Conservation (phyloP, 1,140 invertebrate genomes). For the Pogonomyrmex californicus region DNA sequence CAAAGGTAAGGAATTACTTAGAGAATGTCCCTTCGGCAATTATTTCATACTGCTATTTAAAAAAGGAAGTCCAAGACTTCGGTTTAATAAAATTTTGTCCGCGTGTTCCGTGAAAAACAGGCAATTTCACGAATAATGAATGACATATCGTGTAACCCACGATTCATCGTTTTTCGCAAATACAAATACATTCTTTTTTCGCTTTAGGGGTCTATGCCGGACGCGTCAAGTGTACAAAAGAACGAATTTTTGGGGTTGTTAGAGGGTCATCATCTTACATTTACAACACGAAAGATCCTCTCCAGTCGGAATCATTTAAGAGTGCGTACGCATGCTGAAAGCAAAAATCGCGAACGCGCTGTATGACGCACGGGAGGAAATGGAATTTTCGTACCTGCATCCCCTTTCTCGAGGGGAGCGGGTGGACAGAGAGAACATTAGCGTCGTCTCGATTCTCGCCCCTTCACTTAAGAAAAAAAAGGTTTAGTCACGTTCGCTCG, state of each 20-base stretch:
- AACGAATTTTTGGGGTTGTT: background rate
- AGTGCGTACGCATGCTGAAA: conserved; percentile 72
- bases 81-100: background rate
- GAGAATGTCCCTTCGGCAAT: conserved; percentile 50
- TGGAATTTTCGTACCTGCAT: conserved; percentile 82
- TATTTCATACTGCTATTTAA: conserved; percentile 29
- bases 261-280: conserved; percentile 62
- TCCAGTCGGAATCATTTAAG: conserved; percentile 70
- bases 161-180: background rate
- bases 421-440: conserved; percentile 66
- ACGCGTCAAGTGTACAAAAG: conserved; percentile 2
- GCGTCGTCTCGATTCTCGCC: conserved; percentile 78
- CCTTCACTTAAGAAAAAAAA: conserved; percentile 68
- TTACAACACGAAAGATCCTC: conserved; percentile 8
- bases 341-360: conserved; percentile 75
- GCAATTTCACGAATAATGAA: background rate
- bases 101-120: background rate
- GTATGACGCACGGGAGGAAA: conserved; percentile 79
- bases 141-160: background rate
- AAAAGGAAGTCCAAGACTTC: background rate
- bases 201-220: background rate
- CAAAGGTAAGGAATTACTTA: conserved; percentile 56
- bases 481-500: conserved; percentile 83
- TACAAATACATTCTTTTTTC: background rate
- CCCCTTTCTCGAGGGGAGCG: conserved; percentile 49